Evolutionary conservation across 2,888 invertebrate genomes (phyloP).

Genomic region (Dynastes hyllus): DNA sequence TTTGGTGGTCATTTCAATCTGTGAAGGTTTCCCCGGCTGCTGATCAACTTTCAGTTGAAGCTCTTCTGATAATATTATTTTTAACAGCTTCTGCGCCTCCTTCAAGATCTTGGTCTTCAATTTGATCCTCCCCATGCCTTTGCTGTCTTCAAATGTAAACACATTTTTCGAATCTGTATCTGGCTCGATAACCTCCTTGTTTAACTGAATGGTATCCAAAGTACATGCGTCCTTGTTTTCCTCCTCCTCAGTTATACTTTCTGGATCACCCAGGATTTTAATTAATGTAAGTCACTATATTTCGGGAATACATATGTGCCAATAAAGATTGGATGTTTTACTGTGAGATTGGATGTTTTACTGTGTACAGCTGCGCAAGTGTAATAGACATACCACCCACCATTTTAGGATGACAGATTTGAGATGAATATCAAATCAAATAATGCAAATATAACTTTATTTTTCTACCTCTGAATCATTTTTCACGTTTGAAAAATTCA

Average conservation of each 20-base stretch:
- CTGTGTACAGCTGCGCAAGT: no score
- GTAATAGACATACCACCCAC: no score
- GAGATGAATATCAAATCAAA: no score
- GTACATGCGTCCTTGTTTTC: slow-evolving; percentile 69
- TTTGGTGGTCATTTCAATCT: slow-evolving; percentile 71
- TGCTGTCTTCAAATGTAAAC: slow-evolving; percentile 52
- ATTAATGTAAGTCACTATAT: no score
- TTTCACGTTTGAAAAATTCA: no score
- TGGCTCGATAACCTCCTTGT: slow-evolving; percentile 61
- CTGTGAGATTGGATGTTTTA: no score
- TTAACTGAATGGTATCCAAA: slow-evolving; percentile 62
- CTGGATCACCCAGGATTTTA: slow-evolving; percentile 66
- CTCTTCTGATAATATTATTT: slow-evolving; percentile 65
- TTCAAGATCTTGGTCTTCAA: slow-evolving; percentile 67
- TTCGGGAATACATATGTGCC: no score
- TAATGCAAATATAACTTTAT: no score
- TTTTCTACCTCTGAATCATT: no score
- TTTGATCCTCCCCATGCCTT: slow-evolving; percentile 52
- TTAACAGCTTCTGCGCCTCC: slow-evolving; percentile 71
- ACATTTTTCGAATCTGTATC: slow-evolving; percentile 53
- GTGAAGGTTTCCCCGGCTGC: slow-evolving; percentile 66
- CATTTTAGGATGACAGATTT: no score
- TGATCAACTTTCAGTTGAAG: slow-evolving; percentile 62
- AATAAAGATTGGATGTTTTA: no score
- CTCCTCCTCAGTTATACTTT: slow-evolving; percentile 71